These are phyloP conservation scores for Eurois occulta DNA, from an alignment of 2,888 invertebrate genomes.

Conservation along the genomic window DNA sequence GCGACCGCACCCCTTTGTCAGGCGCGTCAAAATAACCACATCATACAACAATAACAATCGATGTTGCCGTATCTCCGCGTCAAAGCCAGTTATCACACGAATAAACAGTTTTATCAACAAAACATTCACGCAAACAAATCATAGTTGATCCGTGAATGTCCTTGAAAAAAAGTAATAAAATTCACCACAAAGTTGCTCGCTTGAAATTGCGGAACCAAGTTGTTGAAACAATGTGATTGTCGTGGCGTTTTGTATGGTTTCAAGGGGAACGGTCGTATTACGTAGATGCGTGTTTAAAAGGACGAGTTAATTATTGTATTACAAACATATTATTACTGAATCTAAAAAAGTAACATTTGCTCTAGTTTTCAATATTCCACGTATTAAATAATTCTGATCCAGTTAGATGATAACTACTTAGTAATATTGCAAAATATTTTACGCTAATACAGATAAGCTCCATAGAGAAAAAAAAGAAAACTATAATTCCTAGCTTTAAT, in stretches of 20 bases:
- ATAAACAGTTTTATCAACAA: conserved; percentile 2
- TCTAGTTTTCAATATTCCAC: neutral
- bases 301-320: neutral
- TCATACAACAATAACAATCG: neutral
- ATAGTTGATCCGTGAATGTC: neutral
- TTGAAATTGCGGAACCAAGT: conserved; percentile 37
- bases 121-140: conserved; percentile 5
- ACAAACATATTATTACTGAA: neutral
- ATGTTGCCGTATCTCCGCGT: neutral
- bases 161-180: conserved; percentile 31
- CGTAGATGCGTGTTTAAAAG: neutral
- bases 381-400: neutral
- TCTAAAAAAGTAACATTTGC: neutral
- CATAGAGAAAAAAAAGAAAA: neutral
- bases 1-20: neutral
- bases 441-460: neutral
- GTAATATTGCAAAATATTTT: conserved; percentile 8
- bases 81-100: neutral
- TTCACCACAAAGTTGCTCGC: conserved; percentile 24
- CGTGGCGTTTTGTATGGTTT: conserved; percentile 15
- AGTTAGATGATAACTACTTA: neutral
- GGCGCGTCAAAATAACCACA: neutral
- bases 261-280: neutral
- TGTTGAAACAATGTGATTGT: conserved; percentile 19
- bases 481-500: neutral